phyloP scores from a whole-genome alignment of 2,888 invertebrate species.

The Trimorus sp. region DNA sequence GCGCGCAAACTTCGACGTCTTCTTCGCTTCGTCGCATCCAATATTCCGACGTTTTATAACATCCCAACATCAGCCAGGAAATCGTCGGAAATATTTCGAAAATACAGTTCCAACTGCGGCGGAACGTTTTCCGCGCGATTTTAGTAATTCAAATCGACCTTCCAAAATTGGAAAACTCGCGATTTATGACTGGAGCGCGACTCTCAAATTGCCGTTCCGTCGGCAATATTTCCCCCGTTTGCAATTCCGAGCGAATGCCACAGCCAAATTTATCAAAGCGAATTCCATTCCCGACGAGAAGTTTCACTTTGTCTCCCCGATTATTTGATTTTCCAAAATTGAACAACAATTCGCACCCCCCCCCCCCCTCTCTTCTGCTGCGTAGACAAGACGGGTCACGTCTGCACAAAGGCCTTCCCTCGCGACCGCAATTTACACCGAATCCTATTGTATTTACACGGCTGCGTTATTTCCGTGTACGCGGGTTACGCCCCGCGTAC shows the following conservation, averaged over 20 bases:
- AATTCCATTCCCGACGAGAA: constrained; percentile 42
- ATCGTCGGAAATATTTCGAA: too few species aligned
- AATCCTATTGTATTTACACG: constrained; percentile 55
- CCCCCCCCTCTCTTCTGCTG: too few species aligned
- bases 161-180: too few species aligned
- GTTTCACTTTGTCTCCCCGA: constrained; percentile 40
- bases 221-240: background rate
- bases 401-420: constrained; percentile 43
- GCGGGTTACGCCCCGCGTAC: constrained; percentile 32
- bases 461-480: constrained; percentile 40
- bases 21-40: too few species aligned
- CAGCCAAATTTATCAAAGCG: constrained; percentile 22
- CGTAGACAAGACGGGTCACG: constrained; percentile 25
- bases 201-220: background rate
- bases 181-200: too few species aligned
- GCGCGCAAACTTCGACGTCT: too few species aligned
- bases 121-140: too few species aligned
- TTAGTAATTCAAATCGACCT: too few species aligned
- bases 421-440: constrained; percentile 58
- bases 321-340: constrained; percentile 50
- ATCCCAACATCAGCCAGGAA: too few species aligned
- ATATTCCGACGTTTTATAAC: too few species aligned
- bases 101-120: too few species aligned
- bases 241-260: background rate
- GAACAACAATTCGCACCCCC: constrained; percentile 46